Evolutionary conservation across 2,797 vertebrate genomes (phyloP).

Genomic region (Trachops cirrhosus): DNA sequence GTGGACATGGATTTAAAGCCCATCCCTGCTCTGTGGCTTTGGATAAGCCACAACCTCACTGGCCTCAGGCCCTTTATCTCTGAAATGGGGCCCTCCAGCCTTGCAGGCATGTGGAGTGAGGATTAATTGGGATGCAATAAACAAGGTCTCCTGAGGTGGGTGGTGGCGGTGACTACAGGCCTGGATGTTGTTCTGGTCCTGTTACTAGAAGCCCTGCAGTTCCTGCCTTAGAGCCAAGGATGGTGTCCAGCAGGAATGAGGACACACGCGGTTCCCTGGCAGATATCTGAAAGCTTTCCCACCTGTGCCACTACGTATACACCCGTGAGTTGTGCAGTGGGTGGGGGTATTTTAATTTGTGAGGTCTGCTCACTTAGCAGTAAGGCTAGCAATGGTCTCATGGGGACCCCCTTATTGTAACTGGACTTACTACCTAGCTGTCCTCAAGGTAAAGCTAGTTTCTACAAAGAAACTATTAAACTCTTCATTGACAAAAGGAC

Average conservation of each 20-base stretch:
- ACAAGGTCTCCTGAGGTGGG: background rate
- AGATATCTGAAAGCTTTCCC: background rate
- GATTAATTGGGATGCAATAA: background rate
- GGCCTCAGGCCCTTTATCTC: background rate
- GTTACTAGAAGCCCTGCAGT: background rate
- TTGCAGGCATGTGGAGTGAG: background rate
- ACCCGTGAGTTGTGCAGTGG: background rate
- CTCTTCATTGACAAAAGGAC: background rate
- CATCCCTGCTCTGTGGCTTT: fast-evolving
- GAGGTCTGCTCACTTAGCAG: background rate
- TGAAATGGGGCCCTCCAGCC: background rate
- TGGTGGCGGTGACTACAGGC: background rate
- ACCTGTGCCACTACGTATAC: background rate
- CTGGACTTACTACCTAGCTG: background rate
- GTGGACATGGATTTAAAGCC: background rate
- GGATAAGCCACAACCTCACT: background rate
- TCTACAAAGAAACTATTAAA: background rate
- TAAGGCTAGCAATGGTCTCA: background rate
- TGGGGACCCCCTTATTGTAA: background rate
- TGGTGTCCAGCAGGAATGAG: background rate
- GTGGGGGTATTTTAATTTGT: background rate
- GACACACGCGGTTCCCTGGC: background rate
- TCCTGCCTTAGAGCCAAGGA: fast-evolving
- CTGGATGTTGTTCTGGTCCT: fast-evolving
- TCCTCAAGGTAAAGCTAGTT: background rate